These are phyloP conservation scores for Dryococelus australis DNA, from an alignment of 2,888 invertebrate genomes.

Conservation along the genomic window DNA sequence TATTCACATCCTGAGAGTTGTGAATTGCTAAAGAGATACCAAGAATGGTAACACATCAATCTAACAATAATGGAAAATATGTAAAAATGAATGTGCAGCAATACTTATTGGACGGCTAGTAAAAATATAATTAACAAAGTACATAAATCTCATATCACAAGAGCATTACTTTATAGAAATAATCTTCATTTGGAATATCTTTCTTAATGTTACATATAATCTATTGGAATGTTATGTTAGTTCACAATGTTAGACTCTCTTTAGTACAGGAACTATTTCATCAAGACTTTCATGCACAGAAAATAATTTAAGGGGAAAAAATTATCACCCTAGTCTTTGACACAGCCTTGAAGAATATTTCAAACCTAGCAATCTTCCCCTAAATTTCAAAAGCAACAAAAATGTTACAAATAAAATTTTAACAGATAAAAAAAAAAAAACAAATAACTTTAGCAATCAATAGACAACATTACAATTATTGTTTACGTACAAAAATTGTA, in stretches of 20 bases:
- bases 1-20: not conserved
- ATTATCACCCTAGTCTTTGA: not conserved
- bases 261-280: not conserved
- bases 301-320: not conserved
- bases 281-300: not conserved
- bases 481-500: not conserved
- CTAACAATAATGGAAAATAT: not conserved
- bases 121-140: not conserved
- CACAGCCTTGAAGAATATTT: no score
- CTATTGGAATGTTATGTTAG: not conserved
- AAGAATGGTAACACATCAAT: not conserved
- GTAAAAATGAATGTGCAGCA: not conserved
- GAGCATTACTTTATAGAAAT: not conserved
- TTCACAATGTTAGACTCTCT: not conserved
- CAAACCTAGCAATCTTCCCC: no score
- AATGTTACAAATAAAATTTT: not conserved
- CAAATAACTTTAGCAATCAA: not conserved
- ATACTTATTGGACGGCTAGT: conserved; percentile 2
- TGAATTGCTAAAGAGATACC: not conserved
- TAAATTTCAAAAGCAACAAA: not conserved
- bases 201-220: not conserved
- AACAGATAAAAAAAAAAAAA: not conserved
- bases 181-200: not conserved
- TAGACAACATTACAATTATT: not conserved
- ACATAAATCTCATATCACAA: not conserved